phyloP scores from a whole-genome alignment of 2,797 vertebrate species.

The Acanthis flammea region DNA sequence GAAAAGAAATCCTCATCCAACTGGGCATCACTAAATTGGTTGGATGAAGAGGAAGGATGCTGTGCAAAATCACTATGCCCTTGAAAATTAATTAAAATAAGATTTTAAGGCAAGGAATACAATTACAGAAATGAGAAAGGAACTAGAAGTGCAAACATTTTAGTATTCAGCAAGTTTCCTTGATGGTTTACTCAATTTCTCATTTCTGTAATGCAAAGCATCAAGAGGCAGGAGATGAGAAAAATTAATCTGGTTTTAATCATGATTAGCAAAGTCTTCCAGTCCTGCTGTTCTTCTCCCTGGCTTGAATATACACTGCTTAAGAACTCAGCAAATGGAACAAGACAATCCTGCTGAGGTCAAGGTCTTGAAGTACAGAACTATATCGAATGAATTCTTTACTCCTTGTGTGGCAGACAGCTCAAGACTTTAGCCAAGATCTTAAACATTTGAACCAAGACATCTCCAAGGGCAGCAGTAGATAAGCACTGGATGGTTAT shows the following conservation, averaged over 20 bases:
- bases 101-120: background rate
- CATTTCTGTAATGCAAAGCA: background rate
- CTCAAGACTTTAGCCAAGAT: background rate
- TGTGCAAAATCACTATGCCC: background rate
- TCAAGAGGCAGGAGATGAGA: background rate
- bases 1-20: background rate
- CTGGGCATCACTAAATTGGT: background rate
- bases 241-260: background rate
- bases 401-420: background rate
- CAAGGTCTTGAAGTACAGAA: background rate
- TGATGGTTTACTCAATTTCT: background rate
- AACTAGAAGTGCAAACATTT: background rate
- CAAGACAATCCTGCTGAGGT: background rate
- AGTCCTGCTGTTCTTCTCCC: background rate
- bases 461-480: background rate
- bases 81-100: background rate
- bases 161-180: background rate
- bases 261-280: background rate
- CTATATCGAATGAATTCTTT: fast-evolving
- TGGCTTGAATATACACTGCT: background rate
- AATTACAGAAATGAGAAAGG: background rate
- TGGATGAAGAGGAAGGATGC: background rate
- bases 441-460: background rate
- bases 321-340: background rate
- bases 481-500: background rate